Evolutionary conservation across 2,888 invertebrate species (phyloP).

Genomic region (Agrotis segetum): DNA sequence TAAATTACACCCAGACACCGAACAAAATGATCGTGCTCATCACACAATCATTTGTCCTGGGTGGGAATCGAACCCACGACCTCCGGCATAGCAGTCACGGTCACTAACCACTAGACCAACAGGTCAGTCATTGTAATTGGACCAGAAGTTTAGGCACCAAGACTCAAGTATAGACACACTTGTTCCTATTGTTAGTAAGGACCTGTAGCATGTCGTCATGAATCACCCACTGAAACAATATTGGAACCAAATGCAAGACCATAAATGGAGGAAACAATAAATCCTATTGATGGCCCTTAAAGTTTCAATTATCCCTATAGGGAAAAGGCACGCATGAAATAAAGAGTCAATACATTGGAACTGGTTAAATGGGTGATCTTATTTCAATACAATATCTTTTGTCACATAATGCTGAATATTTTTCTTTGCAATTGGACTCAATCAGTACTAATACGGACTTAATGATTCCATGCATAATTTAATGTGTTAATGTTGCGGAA

Average conservation of each 20-base stretch:
- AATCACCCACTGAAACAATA: constrained; percentile 29
- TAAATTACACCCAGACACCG: too few relatives aligned
- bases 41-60: too few relatives aligned
- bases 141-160: background rate
- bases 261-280: constrained; percentile 48
- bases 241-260: constrained; percentile 29
- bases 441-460: background rate
- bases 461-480: background rate
- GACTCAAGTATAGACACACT: background rate
- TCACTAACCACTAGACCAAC: too few relatives aligned
- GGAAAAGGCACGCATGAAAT: constrained; percentile 32
- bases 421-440: background rate
- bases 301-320: constrained; percentile 50
- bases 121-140: background rate
- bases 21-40: too few relatives aligned
- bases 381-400: constrained; percentile 56
- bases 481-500: background rate
- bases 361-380: constrained; percentile 2
- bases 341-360: constrained; percentile 19
- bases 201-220: background rate
- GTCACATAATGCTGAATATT: constrained; percentile 16
- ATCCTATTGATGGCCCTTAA: constrained; percentile 43
- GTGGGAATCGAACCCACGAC: too few relatives aligned
- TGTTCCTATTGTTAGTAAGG: background rate
- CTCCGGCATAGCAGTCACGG: too few relatives aligned